Percentiles rank a stretch among this genome's conserved stretches.
Evolutionary conservation across 2,113 vertebrate genomes (phyloP).

Genomic region (Sylvia atricapilla): DNA sequence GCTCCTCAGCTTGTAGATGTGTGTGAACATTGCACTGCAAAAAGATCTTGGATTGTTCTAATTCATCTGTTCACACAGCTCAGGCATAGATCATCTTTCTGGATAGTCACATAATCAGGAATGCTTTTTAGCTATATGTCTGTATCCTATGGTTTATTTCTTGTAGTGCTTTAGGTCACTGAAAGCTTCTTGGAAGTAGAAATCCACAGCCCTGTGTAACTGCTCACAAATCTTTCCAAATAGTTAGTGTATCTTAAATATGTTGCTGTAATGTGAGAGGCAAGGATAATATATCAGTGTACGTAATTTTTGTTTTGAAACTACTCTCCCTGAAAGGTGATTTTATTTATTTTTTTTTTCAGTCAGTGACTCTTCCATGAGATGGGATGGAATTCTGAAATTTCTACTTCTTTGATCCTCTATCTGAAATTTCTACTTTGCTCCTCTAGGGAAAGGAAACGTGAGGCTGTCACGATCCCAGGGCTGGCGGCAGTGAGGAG

Average conservation of each 20-base stretch:
- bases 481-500: not conserved
- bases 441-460: not conserved
- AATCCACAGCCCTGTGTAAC: not conserved
- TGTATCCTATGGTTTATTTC: not conserved
- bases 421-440: not conserved
- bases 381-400: not conserved
- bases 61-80: not conserved
- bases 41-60: not conserved
- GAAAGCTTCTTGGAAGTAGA: not conserved
- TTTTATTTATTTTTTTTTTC: not conserved
- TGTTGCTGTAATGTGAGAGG: not conserved
- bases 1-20: not conserved
- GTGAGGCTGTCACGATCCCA: fast-evolving
- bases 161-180: not conserved
- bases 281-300: not conserved
- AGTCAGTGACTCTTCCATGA: not conserved
- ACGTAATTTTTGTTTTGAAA: not conserved
- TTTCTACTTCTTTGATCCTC: not conserved
- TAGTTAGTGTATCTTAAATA: not conserved
- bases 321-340: not conserved
- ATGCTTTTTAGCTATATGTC: not conserved
- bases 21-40: not conserved
- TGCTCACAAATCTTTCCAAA: not conserved
- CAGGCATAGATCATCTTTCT: not conserved
- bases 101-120: not conserved